Conservation (phyloP, 2,113 vertebrate genomes). For the Chlamydotis undulata region DNA sequence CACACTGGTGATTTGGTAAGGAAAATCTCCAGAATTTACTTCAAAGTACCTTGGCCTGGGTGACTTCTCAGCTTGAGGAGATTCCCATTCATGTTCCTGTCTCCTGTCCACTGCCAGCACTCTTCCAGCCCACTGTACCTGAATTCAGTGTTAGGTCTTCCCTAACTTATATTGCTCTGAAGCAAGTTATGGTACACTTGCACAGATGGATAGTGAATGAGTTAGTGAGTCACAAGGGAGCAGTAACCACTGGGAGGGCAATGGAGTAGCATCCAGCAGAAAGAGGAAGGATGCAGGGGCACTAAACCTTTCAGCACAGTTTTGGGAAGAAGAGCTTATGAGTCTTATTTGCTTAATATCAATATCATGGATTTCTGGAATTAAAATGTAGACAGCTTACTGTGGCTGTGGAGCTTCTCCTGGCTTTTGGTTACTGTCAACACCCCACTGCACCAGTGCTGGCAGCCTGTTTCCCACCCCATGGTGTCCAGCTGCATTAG, state of each 20-base stretch:
- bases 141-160: background rate
- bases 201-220: fast-evolving
- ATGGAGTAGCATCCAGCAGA: background rate
- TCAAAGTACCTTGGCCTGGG: background rate
- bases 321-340: background rate
- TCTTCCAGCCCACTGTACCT: background rate
- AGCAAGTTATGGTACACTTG: background rate
- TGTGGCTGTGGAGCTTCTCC: background rate
- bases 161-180: background rate
- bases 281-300: background rate
- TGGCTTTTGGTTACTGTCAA: background rate
- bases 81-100: background rate
- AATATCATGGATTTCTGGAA: background rate
- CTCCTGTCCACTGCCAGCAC: background rate
- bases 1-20: background rate
- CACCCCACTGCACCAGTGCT: background rate
- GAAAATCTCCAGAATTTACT: background rate
- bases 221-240: background rate
- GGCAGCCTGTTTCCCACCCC: background rate
- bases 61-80: background rate
- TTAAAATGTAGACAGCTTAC: background rate
- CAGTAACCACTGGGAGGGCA: background rate
- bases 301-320: background rate
- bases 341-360: background rate
- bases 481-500: background rate